Percentiles rank a stretch among this genome's conserved stretches.
Evolutionary conservation across 2,888 invertebrate genomes (phyloP).

Genomic region (Xylota segnis): DNA sequence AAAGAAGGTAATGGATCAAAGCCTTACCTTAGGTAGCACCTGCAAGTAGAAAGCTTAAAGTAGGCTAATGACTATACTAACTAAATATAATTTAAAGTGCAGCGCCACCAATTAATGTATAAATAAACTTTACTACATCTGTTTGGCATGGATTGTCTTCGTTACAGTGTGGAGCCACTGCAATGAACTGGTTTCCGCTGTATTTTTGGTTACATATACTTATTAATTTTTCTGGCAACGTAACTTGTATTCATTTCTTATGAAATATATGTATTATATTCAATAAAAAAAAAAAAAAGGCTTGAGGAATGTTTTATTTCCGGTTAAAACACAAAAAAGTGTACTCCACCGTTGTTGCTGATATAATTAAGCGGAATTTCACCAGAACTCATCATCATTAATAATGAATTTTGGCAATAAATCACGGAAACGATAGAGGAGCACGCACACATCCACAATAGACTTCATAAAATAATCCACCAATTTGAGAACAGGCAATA

Average conservation of each 20-base stretch:
- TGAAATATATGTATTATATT: not conserved
- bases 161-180: too few relatives aligned
- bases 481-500: not conserved
- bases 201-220: too few relatives aligned
- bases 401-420: conserved; percentile 34
- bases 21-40: too few relatives aligned
- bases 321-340: not conserved
- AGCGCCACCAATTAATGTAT: too few relatives aligned
- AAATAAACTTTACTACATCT: too few relatives aligned
- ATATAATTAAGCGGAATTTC: conserved; percentile 37
- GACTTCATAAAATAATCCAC: conserved; percentile 25
- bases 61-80: too few relatives aligned
- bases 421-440: conserved; percentile 29
- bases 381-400: conserved; percentile 52
- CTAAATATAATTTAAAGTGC: too few relatives aligned
- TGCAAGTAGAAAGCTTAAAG: too few relatives aligned
- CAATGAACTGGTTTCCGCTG: too few relatives aligned
- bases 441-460: not conserved
- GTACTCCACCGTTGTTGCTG: conserved; percentile 7
- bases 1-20: too few relatives aligned
- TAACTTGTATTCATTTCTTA: not conserved
- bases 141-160: too few relatives aligned
- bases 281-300: not conserved
- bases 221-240: too few relatives aligned
- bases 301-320: conserved; percentile 13